Base-by-base conservation (phyloP, 2,113 vertebrate species). In the Paraplagusia blochii region DNA sequence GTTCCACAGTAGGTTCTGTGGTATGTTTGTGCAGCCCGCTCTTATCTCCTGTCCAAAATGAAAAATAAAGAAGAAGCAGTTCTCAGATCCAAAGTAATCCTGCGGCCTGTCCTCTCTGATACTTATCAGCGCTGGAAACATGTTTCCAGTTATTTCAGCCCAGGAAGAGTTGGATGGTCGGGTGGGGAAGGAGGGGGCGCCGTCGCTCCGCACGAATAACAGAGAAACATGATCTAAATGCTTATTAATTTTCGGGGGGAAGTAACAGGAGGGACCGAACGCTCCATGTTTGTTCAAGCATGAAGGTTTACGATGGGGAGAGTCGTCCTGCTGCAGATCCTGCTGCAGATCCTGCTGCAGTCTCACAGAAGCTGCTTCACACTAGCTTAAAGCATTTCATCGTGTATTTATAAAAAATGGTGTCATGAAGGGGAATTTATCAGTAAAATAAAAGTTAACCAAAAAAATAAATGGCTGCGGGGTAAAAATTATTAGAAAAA, bases 71-170 rank as follows among this genome's bases (percentile, higher is more conserved):
- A 83, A 79, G 64, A 67, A 75, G 49, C 53, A 36, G 62, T 58
- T 80, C 68, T 69, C 70, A 80, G 62, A 83, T 81, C 76, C 74
- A 69, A 72, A 74, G 75, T 73, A 81, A 79, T 83, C 80, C 78
- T 71, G 54, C 44, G 46, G 67, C 53, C 66, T 73, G 76, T 86
- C 76, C 66, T 67, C 75, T 79, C 56, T 58, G 80, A 89, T 85
- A 76, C 56, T 80, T 79, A 82, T 87, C 84, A 81, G 52, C 12
- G 63, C 43, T 69, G 72, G 66, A 80, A 85, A 75, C 79, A 84
- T 80, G 84, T 84, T 84, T 86, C 63, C 61, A 79, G 77, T 86
- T 84, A 83, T 84, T 81, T 72, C 70, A 63, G 54, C 53, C 53
- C 70, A 76, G 77, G 60, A 73, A 58, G 69, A 60, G 40, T 66